Percentiles rank a stretch among this genome's conserved stretches.
These are phyloP conservation scores for Petaurus breviceps DNA, from an alignment of 2,113 vertebrate genomes.

Conservation along the genomic window DNA sequence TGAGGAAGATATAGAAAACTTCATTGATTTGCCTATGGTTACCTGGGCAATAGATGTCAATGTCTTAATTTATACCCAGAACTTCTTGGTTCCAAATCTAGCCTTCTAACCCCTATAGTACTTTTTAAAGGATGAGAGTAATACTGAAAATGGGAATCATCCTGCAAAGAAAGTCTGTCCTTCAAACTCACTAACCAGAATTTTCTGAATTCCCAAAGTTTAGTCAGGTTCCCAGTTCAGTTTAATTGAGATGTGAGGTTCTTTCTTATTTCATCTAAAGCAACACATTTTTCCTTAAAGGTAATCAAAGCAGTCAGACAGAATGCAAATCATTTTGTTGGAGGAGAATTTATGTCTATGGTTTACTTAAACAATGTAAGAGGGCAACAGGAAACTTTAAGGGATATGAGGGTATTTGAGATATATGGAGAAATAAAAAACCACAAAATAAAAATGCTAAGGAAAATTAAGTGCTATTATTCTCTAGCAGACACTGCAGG, in stretches of 20 bases:
- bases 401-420: constrained; percentile 73
- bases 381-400: constrained; percentile 76
- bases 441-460: constrained; percentile 78
- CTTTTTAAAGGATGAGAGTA: background rate
- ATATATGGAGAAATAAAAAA: constrained; percentile 79
- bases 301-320: constrained; percentile 78
- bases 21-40: background rate
- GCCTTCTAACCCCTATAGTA: background rate
- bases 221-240: constrained; percentile 61
- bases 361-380: constrained; percentile 80
- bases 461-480: constrained; percentile 75
- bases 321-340: constrained; percentile 76
- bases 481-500: constrained; percentile 69
- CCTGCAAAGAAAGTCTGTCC: constrained; percentile 58
- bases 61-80: background rate
- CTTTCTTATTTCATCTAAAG: constrained; percentile 74
- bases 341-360: constrained; percentile 76
- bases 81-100: background rate
- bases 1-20: background rate
- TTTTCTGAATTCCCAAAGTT: constrained; percentile 62
- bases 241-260: constrained; percentile 69
- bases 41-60: background rate
- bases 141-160: constrained; percentile 44
- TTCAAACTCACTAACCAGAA: constrained; percentile 59
- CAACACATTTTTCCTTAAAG: constrained; percentile 74